phyloP scores from a whole-genome alignment of 2,797 vertebrate species.

The Todus mexicanus region DNA sequence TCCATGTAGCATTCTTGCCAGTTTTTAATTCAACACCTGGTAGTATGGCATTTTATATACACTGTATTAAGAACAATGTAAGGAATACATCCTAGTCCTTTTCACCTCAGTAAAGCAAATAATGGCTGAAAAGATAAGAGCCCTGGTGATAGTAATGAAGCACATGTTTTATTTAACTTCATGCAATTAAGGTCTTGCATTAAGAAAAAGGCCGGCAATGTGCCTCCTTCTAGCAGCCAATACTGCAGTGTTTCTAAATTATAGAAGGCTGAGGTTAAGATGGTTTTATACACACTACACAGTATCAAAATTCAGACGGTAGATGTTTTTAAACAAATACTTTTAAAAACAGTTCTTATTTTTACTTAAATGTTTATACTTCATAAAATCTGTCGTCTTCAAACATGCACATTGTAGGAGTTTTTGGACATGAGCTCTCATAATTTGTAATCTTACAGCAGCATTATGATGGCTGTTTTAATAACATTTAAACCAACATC shows the following conservation, averaged over 20 bases:
- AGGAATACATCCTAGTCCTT: not conserved
- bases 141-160: not conserved
- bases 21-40: not conserved
- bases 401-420: not conserved
- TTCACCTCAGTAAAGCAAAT: not conserved
- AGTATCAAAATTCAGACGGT: not conserved
- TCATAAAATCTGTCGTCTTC: not conserved
- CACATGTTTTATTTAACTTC: not conserved
- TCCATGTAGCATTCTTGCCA: not conserved
- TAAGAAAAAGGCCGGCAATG: not conserved
- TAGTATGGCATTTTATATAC: not conserved
- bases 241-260: not conserved
- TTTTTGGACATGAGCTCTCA: not conserved
- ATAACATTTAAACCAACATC: not conserved
- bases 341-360: not conserved
- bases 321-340: not conserved
- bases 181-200: not conserved
- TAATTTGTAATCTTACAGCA: not conserved
- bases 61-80: not conserved
- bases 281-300: not conserved
- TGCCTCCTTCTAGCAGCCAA: not conserved
- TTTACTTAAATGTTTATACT: constrained; percentile 20
- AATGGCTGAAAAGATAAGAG: not conserved
- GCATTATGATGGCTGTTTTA: not conserved
- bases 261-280: not conserved